These are phyloP conservation scores for Drosophila suboccidentalis DNA, from an alignment of 2,888 invertebrate species.

Conservation along the genomic window DNA sequence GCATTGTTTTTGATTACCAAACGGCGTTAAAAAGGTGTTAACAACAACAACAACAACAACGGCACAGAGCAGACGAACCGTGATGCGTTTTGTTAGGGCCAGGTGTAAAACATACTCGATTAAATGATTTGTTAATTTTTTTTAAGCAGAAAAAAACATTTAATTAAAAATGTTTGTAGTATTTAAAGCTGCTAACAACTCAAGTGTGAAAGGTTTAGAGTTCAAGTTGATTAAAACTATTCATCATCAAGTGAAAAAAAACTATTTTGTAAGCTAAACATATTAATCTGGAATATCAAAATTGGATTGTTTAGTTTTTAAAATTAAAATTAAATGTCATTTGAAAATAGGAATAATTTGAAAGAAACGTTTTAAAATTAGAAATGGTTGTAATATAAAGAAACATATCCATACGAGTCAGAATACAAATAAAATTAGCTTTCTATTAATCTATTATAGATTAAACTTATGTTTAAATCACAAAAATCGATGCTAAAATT, in stretches of 20 bases:
- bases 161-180: neutral
- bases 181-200: slow-evolving; percentile 2
- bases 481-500: too few relatives aligned
- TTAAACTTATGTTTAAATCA: too few relatives aligned
- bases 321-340: too few relatives aligned
- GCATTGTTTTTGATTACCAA: slow-evolving; percentile 68
- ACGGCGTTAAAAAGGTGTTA: slow-evolving; percentile 69
- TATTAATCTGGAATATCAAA: neutral
- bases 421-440: too few relatives aligned
- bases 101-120: slow-evolving; percentile 35
- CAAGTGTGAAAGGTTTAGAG: neutral
- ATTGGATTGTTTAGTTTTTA: too few relatives aligned
- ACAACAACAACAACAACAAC: slow-evolving; percentile 19
- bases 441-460: too few relatives aligned
- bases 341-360: neutral
- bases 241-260: neutral
- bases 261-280: neutral
- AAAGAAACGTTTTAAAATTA: too few relatives aligned
- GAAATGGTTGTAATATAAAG: too few relatives aligned
- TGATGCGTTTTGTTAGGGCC: slow-evolving; percentile 37
- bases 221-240: neutral
- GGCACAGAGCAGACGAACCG: slow-evolving; percentile 38
- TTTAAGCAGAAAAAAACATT: slow-evolving; percentile 1
- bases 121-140: slow-evolving; percentile 53
- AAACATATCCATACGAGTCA: too few relatives aligned